These are phyloP conservation scores for Elegia similella DNA, from an alignment of 2,888 invertebrate species.

Conservation along the genomic window DNA sequence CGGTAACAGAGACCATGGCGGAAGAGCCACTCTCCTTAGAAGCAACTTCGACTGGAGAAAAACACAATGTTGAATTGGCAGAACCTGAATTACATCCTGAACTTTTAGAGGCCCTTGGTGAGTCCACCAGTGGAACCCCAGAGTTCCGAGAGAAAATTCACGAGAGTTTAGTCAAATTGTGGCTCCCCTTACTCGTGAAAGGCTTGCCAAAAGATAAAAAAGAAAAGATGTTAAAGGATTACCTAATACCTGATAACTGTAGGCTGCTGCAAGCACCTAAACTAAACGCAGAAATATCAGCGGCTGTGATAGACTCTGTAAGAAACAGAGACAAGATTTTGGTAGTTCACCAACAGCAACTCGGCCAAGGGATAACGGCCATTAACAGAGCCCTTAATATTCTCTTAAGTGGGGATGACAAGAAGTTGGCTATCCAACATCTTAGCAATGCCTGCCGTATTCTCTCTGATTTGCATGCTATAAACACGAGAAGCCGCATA, in stretches of 20 bases:
- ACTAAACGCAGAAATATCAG: too few species aligned
- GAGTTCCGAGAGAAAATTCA: conserved; percentile 22
- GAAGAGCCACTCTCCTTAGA: too few species aligned
- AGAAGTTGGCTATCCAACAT: conserved; percentile 22
- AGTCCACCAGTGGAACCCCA: conserved; percentile 15
- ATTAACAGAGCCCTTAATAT: conserved; percentile 22
- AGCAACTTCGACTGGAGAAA: background rate
- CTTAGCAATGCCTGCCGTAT: conserved; percentile 27
- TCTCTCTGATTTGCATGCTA: conserved; percentile 23
- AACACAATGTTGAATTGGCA: background rate
- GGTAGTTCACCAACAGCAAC: conserved; percentile 16
- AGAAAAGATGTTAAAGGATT: conserved; percentile 21
- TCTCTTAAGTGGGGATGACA: conserved; percentile 21
- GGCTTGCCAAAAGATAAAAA: conserved; percentile 21
- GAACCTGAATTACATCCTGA: conserved; percentile 20
- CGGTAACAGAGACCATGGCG: too few species aligned
- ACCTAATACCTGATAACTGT: conserved; percentile 25
- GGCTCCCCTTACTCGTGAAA: conserved; percentile 22
- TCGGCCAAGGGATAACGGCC: conserved; percentile 22
- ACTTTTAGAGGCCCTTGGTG: conserved; percentile 21
- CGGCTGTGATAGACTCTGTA: too few species aligned
- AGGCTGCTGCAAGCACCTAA: too few species aligned
- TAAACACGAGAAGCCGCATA: conserved; percentile 18
- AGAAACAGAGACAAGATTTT: conserved; percentile 25
- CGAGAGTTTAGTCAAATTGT: conserved; percentile 17